Conservation (phyloP, 2,113 vertebrate species). For the Oncorhynchus masou region DNA sequence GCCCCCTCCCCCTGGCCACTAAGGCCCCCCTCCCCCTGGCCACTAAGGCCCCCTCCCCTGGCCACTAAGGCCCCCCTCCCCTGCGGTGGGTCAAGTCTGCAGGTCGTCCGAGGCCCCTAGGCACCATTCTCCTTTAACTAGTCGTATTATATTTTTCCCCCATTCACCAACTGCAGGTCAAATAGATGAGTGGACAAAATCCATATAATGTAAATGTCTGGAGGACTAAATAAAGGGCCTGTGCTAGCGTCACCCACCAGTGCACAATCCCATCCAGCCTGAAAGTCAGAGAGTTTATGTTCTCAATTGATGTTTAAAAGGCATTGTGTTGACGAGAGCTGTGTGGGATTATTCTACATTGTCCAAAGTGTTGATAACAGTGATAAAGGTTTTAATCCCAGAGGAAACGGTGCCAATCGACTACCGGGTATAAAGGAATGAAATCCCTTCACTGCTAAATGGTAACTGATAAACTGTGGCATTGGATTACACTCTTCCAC, state of each 20-base stretch:
- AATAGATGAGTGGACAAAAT: slow-evolving; percentile 24
- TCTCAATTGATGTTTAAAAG: background rate
- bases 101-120: slow-evolving; percentile 14
- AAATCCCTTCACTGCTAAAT: slow-evolving; percentile 11
- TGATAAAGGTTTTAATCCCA: background rate
- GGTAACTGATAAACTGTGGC: background rate
- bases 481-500: background rate
- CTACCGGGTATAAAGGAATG: background rate
- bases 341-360: background rate
- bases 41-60: background rate
- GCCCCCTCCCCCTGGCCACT: no score
- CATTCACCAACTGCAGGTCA: slow-evolving; percentile 28
- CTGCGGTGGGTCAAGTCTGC: slow-evolving; percentile 29
- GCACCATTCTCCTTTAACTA: slow-evolving; percentile 46
- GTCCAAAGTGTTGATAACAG: background rate
- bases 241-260: no score
- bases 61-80: background rate
- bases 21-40: no score
- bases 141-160: slow-evolving; percentile 19
- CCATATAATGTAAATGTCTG: background rate
- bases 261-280: background rate
- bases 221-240: no score
- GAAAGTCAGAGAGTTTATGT: background rate
- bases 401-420: background rate
- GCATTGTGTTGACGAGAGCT: background rate